Evolutionary conservation across 2,888 invertebrate genomes (phyloP).

Genomic region (Pseudoips prasinana): DNA sequence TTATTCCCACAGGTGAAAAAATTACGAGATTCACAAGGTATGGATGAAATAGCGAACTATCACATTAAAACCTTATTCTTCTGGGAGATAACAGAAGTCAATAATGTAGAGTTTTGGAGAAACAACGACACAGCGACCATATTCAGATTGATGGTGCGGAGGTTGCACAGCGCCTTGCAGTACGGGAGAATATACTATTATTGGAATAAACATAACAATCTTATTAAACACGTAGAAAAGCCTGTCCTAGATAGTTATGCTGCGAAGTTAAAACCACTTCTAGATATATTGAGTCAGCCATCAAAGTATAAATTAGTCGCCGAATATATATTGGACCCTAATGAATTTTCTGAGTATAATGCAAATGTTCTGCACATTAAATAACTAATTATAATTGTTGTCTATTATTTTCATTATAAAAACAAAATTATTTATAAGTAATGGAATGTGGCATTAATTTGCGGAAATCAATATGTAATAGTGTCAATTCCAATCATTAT

Average conservation of each 20-base stretch:
- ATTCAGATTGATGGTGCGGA: conserved; percentile 64
- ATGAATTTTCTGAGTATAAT: conserved; percentile 48
- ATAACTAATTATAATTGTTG: too few species aligned
- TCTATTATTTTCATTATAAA: too few species aligned
- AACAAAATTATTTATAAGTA: too few species aligned
- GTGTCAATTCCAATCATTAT: too few species aligned
- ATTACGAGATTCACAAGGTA: conserved; percentile 66
- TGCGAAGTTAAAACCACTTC: conserved; percentile 39
- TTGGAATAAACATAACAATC: conserved; percentile 72
- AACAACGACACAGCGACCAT: conserved; percentile 41
- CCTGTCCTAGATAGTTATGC: conserved; percentile 40
- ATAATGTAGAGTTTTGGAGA: conserved; percentile 47
- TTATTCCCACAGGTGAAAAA: conserved; percentile 77
- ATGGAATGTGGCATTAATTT: too few species aligned
- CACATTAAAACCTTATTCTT: conserved; percentile 80
- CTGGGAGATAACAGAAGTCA: conserved; percentile 51
- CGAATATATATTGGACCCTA: conserved; percentile 44
- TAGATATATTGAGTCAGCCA: conserved; percentile 40
- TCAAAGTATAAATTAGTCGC: conserved; percentile 48
- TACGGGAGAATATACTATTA: conserved; percentile 59
- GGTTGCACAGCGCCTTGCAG: conserved; percentile 51
- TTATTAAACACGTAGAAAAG: conserved; percentile 48
- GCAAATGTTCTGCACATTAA: conserved; percentile 35
- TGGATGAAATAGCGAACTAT: conserved; percentile 76
- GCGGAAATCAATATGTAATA: too few species aligned